These are phyloP conservation scores for Drosophila mimetica DNA, from an alignment of 2,888 invertebrate genomes.

Conservation along the genomic window DNA sequence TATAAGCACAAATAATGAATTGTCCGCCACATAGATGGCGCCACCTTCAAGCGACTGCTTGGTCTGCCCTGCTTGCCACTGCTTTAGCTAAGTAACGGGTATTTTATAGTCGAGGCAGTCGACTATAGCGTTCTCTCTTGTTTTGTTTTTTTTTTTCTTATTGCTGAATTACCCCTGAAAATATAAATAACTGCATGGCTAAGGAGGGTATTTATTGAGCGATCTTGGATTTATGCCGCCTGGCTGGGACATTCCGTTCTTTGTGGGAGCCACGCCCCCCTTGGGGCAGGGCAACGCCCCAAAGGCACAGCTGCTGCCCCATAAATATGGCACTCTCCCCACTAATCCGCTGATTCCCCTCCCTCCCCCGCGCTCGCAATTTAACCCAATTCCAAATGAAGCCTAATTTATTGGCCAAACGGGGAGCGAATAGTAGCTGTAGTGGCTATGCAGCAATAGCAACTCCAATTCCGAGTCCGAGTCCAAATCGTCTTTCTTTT, in stretches of 20 bases:
- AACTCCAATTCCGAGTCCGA: conserved; percentile 8
- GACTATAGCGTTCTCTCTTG: too few species aligned
- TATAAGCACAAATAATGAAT: too few species aligned
- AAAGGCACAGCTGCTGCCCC: conserved; percentile 22
- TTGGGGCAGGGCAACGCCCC: conserved; percentile 3
- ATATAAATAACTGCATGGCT: conserved; percentile 11
- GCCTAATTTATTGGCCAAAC: conserved; percentile 42
- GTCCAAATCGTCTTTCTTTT: background rate
- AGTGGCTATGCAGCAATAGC: conserved; percentile 5
- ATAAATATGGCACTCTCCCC: conserved; percentile 8
- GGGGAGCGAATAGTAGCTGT: conserved; percentile 14
- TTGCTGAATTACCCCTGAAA: conserved; percentile 8
- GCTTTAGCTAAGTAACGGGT: too few species aligned
- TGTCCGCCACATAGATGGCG: too few species aligned
- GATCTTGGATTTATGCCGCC: conserved; percentile 4
- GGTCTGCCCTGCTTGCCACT: too few species aligned
- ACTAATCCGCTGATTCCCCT: conserved; percentile 21
- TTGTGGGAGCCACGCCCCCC: conserved; percentile 16
- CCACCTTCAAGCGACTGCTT: too few species aligned
- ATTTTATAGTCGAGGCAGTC: too few species aligned
- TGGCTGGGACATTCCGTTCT: conserved; percentile 2
- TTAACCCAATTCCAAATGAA: conserved; percentile 53
- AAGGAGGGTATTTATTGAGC: background rate
- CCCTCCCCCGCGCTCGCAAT: conserved; percentile 3
- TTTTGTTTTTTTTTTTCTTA: too few species aligned